Conservation (phyloP, 2,888 invertebrate genomes). For the Acrobeloides nanus region DNA sequence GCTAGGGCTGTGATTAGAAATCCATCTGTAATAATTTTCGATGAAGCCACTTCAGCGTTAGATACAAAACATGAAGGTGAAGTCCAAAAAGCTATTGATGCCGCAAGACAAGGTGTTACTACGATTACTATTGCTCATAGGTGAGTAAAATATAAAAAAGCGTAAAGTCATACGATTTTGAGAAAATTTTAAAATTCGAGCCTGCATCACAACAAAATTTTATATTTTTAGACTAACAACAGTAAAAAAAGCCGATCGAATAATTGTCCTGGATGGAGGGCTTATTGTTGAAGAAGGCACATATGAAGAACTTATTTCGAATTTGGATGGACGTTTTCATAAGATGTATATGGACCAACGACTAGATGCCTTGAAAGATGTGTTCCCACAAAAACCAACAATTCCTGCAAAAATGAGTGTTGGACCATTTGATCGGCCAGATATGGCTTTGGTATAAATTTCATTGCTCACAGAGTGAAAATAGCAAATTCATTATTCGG, state of each 20-base stretch:
- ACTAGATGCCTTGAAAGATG: conserved; percentile 29
- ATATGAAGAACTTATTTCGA: conserved; percentile 42
- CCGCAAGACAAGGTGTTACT: conserved; percentile 46
- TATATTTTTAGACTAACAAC: conserved; percentile 29
- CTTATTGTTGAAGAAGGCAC: conserved; percentile 46
- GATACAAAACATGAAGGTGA: conserved; percentile 49
- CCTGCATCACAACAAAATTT: too few relatives aligned
- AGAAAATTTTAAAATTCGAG: background rate
- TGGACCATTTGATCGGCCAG: conserved; percentile 17
- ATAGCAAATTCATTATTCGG: too few relatives aligned
- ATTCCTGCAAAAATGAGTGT: conserved; percentile 22
- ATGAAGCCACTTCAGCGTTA: conserved; percentile 49
- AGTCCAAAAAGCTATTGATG: conserved; percentile 48
- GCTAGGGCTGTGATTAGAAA: conserved; percentile 41
- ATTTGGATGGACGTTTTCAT: conserved; percentile 30
- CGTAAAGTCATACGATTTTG: background rate
- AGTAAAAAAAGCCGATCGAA: conserved; percentile 41
- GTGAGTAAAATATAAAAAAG: conserved; percentile 5
- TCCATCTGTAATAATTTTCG: conserved; percentile 31
- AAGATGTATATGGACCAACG: conserved; percentile 34
- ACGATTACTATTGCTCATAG: conserved; percentile 51
- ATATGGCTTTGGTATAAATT: too few relatives aligned
- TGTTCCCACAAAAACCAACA: conserved; percentile 12
- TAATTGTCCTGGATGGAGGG: conserved; percentile 48
- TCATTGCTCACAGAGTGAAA: too few relatives aligned